Conservation (phyloP, 2,113 vertebrate genomes). For the Xiphophorus hellerii region DNA sequence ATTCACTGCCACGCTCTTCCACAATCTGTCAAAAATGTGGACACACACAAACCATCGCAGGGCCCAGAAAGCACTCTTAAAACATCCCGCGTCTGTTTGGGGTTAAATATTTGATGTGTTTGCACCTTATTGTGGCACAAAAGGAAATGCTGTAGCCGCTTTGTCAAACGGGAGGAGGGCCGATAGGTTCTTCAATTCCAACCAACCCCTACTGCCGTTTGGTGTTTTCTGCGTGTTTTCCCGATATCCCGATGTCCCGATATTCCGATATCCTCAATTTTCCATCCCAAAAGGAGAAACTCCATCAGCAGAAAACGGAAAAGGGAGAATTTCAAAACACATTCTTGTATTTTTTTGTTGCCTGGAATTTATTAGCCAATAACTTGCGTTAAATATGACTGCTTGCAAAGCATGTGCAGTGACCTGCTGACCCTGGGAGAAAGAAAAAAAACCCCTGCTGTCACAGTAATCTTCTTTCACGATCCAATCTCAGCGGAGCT, state of each 20-base stretch:
- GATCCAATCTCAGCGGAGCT: constrained; percentile 51
- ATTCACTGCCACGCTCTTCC: constrained; percentile 46
- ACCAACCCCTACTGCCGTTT: constrained; percentile 3
- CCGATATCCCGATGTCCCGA: background rate
- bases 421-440: constrained; percentile 32
- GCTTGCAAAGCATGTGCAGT: constrained; percentile 21
- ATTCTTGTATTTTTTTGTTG: background rate
- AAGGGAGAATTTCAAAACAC: background rate
- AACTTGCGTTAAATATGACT: background rate
- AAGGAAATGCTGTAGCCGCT: background rate
- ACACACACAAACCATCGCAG: constrained; percentile 52
- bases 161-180: background rate
- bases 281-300: constrained; percentile 8
- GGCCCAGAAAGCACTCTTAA: constrained; percentile 26
- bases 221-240: constrained; percentile 14
- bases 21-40: constrained; percentile 64
- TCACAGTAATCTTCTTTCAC: constrained; percentile 56
- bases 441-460: constrained; percentile 8
- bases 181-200: background rate
- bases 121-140: constrained; percentile 19
- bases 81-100: constrained; percentile 38
- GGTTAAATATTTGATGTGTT: constrained; percentile 44
- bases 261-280: background rate
- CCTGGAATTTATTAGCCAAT: constrained; percentile 5
- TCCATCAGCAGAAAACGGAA: constrained; percentile 20